Evolutionary conservation across 2,888 invertebrate genomes (phyloP).

Genomic region (Cylloceria caligata): DNA sequence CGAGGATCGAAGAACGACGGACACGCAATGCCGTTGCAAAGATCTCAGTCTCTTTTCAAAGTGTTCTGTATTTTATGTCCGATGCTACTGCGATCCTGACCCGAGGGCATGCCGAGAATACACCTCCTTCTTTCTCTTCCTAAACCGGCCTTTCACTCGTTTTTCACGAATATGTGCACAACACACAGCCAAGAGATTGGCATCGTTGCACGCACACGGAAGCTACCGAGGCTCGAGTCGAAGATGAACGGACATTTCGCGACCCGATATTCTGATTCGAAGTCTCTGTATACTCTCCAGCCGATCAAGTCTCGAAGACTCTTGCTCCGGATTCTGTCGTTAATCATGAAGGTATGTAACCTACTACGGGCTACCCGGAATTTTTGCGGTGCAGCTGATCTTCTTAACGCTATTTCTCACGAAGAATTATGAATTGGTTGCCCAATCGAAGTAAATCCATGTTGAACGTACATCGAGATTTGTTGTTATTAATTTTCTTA

Average conservation of each 20-base stretch:
- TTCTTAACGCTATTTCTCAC: not conserved
- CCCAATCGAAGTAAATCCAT: not conserved
- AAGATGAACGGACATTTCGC: slow-evolving; percentile 26
- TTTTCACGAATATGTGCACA: slow-evolving; percentile 47
- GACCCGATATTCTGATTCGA: slow-evolving; percentile 47
- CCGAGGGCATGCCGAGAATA: slow-evolving; percentile 15
- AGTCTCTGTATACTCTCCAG: slow-evolving; percentile 2
- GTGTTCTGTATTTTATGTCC: slow-evolving; percentile 21
- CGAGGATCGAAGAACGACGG: not conserved
- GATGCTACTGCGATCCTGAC: slow-evolving; percentile 13
- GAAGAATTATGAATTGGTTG: not conserved
- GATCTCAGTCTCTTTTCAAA: not conserved
- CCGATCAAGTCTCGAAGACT: not conserved
- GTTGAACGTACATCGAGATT: slow-evolving; percentile 3
- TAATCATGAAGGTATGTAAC: slow-evolving; percentile 29
- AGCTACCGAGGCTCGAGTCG: not conserved
- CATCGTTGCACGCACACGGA: slow-evolving; percentile 36
- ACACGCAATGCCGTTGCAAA: not conserved
- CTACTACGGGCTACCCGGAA: slow-evolving; percentile 10
- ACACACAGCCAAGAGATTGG: slow-evolving; percentile 8
- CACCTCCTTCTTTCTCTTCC: not conserved
- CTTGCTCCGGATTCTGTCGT: slow-evolving; percentile 24
- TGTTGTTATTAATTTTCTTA: slow-evolving; percentile 46
- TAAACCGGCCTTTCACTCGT: slow-evolving; percentile 57
- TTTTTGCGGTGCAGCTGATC: not conserved